Percentiles rank a stretch among this genome's conserved stretches.
Conservation (phyloP, 1,140 invertebrate genomes). For the Listronotus oregonensis region DNA sequence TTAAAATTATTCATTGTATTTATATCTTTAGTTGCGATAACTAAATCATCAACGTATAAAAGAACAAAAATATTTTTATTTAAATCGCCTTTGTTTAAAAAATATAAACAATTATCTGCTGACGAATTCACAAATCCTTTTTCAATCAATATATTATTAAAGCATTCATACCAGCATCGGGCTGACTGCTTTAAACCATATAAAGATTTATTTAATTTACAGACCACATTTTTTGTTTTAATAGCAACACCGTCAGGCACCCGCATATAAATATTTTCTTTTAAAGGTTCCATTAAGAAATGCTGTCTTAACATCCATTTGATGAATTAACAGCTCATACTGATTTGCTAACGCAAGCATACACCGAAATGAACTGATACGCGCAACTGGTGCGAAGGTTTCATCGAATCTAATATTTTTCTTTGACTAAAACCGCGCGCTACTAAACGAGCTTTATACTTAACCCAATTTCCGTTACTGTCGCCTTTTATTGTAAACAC, state of each 20-base stretch:
- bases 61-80: conserved; percentile 6
- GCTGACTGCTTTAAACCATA: conserved; percentile 47
- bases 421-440: conserved; percentile 54
- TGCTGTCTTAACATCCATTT: conserved; percentile 44
- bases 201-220: conserved; percentile 44
- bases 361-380: conserved; percentile 47
- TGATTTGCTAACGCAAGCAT: conserved; percentile 33
- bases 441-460: conserved; percentile 55
- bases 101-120: conserved; percentile 38
- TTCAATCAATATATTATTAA: conserved; percentile 21
- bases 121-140: conserved; percentile 7
- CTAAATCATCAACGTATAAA: conserved; percentile 18
- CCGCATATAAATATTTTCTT: conserved; percentile 45
- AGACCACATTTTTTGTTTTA: conserved; percentile 27
- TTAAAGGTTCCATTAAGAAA: conserved; percentile 44
- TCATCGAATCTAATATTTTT: conserved; percentile 49
- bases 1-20: too few species aligned
- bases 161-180: conserved; percentile 50
- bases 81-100: neutral
- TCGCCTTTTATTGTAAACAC: conserved; percentile 50
- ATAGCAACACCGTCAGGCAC: conserved; percentile 48
- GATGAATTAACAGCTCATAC: conserved; percentile 16
- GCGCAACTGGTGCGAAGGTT: conserved; percentile 44
- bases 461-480: conserved; percentile 5
- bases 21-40: conserved; percentile 2